A percentile compares a stretch with the other conserved stretches of the same genome.
phyloP scores from a whole-genome alignment of 2,888 invertebrate genomes.

The Gandaritis pyraliata region DNA sequence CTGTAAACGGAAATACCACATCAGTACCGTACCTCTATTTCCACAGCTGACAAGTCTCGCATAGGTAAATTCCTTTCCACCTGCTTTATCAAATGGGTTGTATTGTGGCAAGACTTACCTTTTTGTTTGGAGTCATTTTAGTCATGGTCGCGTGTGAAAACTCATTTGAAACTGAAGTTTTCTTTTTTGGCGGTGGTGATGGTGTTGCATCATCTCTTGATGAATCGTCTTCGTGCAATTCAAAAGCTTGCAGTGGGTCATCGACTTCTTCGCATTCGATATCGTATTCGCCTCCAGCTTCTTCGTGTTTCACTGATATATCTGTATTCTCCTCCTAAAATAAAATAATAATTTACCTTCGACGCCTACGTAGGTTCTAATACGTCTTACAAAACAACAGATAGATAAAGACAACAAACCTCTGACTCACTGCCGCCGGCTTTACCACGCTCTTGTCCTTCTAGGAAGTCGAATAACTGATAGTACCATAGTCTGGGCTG shows the following conservation, averaged over 20 bases:
- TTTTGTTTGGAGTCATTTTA: constrained; percentile 2
- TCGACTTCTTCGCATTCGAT: constrained; percentile 11
- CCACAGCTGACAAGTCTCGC: too few species aligned
- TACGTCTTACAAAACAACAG: neutral
- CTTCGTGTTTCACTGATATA: constrained; percentile 1
- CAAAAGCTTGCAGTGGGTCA: constrained; percentile 10
- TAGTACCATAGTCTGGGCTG: constrained; percentile 32
- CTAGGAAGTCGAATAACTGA: constrained; percentile 25
- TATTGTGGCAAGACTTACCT: neutral
- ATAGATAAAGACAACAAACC: constrained; percentile 18
- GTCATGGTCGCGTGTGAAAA: constrained; percentile 8
- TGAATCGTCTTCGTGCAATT: constrained; percentile 4
- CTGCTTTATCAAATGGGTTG: neutral
- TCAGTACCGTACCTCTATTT: neutral
- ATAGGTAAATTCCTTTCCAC: too few species aligned
- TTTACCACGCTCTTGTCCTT: constrained; percentile 6
- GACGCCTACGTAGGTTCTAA: too few species aligned
- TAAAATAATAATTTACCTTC: constrained; percentile 1
- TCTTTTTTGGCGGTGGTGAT: constrained; percentile 7
- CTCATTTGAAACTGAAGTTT: constrained; percentile 2
- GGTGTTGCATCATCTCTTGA: constrained; percentile 4
- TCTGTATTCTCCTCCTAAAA: constrained; percentile 23
- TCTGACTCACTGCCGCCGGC: constrained; percentile 8
- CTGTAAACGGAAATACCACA: constrained; percentile 8
- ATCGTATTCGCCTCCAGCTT: neutral